Base-by-base conservation (phyloP, 2,797 vertebrate species). In the Bradypus variegatus region DNA sequence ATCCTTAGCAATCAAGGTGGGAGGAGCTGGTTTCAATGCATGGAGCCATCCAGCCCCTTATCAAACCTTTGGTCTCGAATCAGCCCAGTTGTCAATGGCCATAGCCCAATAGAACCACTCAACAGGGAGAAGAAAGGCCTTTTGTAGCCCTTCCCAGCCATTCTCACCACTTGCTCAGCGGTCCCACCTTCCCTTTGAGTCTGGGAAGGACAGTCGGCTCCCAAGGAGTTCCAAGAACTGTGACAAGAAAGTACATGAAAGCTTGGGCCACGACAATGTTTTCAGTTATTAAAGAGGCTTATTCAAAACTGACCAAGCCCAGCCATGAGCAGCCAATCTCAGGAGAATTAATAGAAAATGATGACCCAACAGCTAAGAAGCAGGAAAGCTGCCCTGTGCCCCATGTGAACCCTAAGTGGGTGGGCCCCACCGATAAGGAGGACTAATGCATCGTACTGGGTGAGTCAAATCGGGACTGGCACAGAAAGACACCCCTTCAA, bases 361-460 rank as follows among this genome's bases (percentile, higher is more conserved):
- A 89, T 41, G 36, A 60, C 14, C 15, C 3, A 15, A 73, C 7
- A 53, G 70, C 64, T 58, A 87, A 53, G 58, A 41, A 41, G 38
- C n/a, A 25, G n/a, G 58, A 70, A 79, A 12, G 60, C n/a, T 21
- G 36, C 16, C 27, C 15, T 1, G 1, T 9, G 21, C 31, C 81
- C 62, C 4, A 1, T 1, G 3, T 3, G 36, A 41, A 45, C 18
- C 45, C 3, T 5, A 18, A 25, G 29, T 50, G 13, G 38, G 41
- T 16, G 3, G 76, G 41, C 19, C 45, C 19, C 0, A 76, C 25
- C 21, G 14, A 48, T 6, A 31, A 29, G 12, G 8, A 79, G 38
- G 13, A 33, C 2, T 10, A 18, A 2, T 1, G 14, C 25, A 33
- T 6, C 33, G 31, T 29, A 6, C 10, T 2, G 58, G 36, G 48